Base-by-base conservation (phyloP, 2,797 vertebrate species). In the Melanotaenia trifasciata region DNA sequence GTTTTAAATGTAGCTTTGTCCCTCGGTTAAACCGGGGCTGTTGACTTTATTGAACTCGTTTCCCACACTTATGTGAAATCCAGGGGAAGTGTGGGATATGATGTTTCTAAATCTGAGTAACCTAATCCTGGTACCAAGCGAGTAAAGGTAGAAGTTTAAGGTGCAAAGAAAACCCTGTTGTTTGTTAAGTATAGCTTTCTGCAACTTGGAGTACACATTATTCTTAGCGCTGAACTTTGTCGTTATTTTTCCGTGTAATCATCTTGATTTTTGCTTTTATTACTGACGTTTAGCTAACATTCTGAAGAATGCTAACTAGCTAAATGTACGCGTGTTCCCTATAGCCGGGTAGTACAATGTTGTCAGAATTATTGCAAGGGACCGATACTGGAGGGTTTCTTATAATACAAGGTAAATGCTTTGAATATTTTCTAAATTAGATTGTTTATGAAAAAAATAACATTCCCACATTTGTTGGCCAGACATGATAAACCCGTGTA, bases 361-460 rank as follows among this genome's bases (percentile, higher is more conserved):
- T 95, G 85, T 69, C 87, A 57, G 94, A 95, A 43, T 38, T 93
- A 56, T 45, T 94, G 20, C 90, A 94, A 76, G 92, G 88, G 67
- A 51, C 58, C n/a, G 95, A 95, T 24, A 62, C 67, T 33, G 94
- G 92, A 73, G 92, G 92, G 57, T 77, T 96, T 51, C 80, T 94
- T 26, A 61, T 96, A 45, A 92, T 95, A 69, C 85, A 90, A 92
- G 95, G 95, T 95, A 93, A 70, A 50, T 11, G 3, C 16, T 58
- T 53, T 28, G 13, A 59, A 36, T 14, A 16, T 35, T 18, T 16
- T 12, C 5, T 0, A 28, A 51, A 1, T 6, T n/a, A 50, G 0
- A 50, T 61, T 14, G 12, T 30, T 57, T 18, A 1, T 20, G 3
- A 16, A 18, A 59, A 18, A 18, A 59, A 0, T 16, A 11, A 13